A percentile compares a stretch with the other conserved stretches of the same genome.
These are phyloP conservation scores for Trichosurus vulpecula DNA, from an alignment of 2,797 vertebrate species.

Conservation along the genomic window DNA sequence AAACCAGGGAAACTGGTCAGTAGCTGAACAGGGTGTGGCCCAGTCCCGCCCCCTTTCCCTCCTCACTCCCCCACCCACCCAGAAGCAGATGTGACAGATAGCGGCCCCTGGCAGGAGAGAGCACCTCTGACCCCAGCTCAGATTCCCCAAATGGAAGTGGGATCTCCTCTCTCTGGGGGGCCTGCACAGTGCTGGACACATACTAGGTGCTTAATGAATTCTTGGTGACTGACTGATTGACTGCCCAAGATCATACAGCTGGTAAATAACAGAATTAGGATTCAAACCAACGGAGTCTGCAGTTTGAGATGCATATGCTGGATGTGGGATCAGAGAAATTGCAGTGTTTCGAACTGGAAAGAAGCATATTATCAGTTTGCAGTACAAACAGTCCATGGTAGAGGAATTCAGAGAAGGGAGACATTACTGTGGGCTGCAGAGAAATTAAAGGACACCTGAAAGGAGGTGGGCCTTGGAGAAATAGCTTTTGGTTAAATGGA, in stretches of 20 bases:
- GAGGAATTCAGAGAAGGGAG: not conserved
- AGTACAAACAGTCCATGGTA: not conserved
- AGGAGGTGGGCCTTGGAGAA: not conserved
- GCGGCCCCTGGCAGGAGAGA: not conserved
- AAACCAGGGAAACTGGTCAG: not conserved
- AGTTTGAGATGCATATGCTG: not conserved
- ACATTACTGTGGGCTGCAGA: not conserved
- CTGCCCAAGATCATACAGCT: not conserved
- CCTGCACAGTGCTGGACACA: not conserved
- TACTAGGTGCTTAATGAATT: not conserved
- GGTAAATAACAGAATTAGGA: not conserved
- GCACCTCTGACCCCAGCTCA: not conserved
- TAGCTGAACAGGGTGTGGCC: not conserved
- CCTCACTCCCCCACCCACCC: not conserved
- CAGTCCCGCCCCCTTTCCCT: not conserved
- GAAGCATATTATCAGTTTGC: not conserved
- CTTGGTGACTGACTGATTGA: not conserved
- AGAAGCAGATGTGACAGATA: not conserved
- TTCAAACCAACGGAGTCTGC: not conserved
- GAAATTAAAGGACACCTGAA: not conserved
- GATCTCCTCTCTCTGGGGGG: not conserved
- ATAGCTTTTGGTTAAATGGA: not conserved
- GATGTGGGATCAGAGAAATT: not conserved
- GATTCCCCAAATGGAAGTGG: not conserved
- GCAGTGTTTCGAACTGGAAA: not conserved